Base-by-base conservation (phyloP, 1,140 invertebrate species). In the Calliphora vicina region DNA sequence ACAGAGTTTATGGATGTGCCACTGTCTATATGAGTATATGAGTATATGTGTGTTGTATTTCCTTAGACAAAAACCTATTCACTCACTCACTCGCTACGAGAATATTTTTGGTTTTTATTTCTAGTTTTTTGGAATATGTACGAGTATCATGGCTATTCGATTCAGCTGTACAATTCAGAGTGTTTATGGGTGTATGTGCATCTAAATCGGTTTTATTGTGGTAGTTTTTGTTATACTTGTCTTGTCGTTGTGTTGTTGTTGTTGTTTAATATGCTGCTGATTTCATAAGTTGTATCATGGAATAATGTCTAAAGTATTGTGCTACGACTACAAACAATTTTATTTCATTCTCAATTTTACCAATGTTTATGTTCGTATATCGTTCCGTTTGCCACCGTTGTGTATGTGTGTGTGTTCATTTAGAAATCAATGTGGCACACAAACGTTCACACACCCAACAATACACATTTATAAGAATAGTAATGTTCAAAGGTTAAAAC, bases 211-310 rank as follows among this genome's bases (percentile, higher is more conserved):
- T 23, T 67, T 67, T 50, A 50, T 50, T 50, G 45, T 50, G 45
- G 12, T 50, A 50, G 45, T 50, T 17, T 50, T 50, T 13, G 15
- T 50, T 50, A 50, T 50, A 50, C 13, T 50, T n/a, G 45, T 50
- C 45, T 25, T 67, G 20, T 23, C 2, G 61, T 67, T 20, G 61
- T 67, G 61, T 67, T 23, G 20, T 67, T 67, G 6, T 23, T 20
- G 61, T 67, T 67, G 20, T 67, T 23, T 67, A 67, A 67, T 67
- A 67, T 67, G 61, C n/a, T 67, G 23, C 61, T 23, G 61, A 67
- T 67, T 67, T 67, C 61, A 67, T 67, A 67, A 67, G 61, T 67
- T 67, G 20, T 67, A 67, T 67, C 23, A 67, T 67, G 57, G 57
- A 20, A 67, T 23, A 67, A 67, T 67, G 20, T 67, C 6, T 67